Evolutionary conservation across 1,140 invertebrate species (phyloP), one percentile per base, ranked within the genome.

Genomic region (Octopus bimaculoides): DNA sequence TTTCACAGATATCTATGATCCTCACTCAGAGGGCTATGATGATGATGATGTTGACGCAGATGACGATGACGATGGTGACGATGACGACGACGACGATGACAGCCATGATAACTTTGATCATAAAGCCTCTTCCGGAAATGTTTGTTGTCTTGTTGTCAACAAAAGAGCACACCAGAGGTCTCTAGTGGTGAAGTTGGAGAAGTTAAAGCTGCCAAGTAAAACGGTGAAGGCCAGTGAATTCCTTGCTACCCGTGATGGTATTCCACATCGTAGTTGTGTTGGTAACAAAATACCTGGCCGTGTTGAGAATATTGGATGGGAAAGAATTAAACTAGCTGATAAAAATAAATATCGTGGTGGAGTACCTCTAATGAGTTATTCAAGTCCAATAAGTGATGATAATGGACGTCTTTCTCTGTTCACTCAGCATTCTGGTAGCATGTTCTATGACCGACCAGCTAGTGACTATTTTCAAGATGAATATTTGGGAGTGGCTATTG

Each of bases 61-160:
- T 71, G 66, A 71, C 26, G 8, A 71, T 71, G 66, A 71, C 14
- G 56, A 61, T 17, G 17, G 17, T 17, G 56, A 61, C 17, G 56
- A 61, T 61, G 56, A 61, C 17, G 66, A 71, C 26, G 66, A 71
- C 14, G 66, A 71, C 26, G 66, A 71, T 14, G 66, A 71, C 26
- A 20, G 26, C 14, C 17, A 71, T 6, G 66, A 71, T 17, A 71
- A 20, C 14, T 71, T 71, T 71, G 17, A 12, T 9, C 9, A 61
- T 9, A 61, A 61, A 61, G 56, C 56, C 17, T 14, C 17, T 14
- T 69, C 79, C 77, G 79, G 77, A 55, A 82, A 83, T 69, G 79
- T 86, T 14, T 85, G 87, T 81, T 88, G 86, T 81, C 83, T 87
- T 77, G 82, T 87, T 20, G 81, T 84, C n/a, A 84, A 83, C 9